phyloP scores from a whole-genome alignment of 2,888 invertebrate species.

The Phasia obesa region DNA sequence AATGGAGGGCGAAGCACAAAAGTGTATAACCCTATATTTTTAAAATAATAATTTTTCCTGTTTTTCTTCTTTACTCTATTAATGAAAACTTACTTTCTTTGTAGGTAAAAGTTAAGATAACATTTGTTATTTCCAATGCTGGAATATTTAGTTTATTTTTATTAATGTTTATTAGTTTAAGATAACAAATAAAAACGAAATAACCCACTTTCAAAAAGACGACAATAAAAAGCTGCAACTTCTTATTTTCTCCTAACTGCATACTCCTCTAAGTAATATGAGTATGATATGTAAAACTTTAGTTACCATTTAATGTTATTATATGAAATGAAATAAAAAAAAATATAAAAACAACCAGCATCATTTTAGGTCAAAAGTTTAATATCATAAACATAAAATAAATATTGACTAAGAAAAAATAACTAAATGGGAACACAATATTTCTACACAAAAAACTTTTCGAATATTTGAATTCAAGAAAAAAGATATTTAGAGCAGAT shows the following conservation, averaged over 20 bases:
- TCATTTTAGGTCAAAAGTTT: conserved; percentile 67
- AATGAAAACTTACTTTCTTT: too few relatives aligned
- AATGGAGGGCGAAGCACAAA: too few relatives aligned
- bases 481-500: conserved; percentile 50
- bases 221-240: background rate
- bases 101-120: too few relatives aligned
- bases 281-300: conserved; percentile 38
- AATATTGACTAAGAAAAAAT: conserved; percentile 23
- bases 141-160: conserved; percentile 49
- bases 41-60: too few relatives aligned
- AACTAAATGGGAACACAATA: background rate
- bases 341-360: conserved; percentile 20
- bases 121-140: conserved; percentile 42
- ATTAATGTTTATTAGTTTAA: conserved; percentile 62
- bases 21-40: too few relatives aligned
- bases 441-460: background rate
- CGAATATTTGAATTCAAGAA: conserved; percentile 33
- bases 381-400: conserved; percentile 67
- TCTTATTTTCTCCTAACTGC: background rate
- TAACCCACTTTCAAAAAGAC: conserved; percentile 54
- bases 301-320: conserved; percentile 42
- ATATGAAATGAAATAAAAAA: conserved; percentile 59
- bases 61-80: too few relatives aligned
- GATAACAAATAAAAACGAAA: conserved; percentile 57
- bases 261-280: too few relatives aligned